Conservation (phyloP, 2,113 vertebrate genomes). For the Tricholaema leucomelas region DNA sequence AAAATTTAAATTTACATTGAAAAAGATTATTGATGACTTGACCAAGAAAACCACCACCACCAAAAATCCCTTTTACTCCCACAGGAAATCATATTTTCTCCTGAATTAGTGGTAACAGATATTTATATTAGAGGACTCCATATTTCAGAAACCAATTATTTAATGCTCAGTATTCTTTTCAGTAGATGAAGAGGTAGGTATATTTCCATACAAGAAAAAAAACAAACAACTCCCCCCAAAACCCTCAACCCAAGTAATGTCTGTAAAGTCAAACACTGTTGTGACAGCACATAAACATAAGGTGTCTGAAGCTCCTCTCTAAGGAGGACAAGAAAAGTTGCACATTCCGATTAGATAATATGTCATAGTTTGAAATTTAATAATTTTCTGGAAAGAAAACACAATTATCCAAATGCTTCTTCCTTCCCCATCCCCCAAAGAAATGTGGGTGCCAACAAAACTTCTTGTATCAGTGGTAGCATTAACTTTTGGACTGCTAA, state of each 20-base stretch:
- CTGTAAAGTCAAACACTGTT: constrained; percentile 71
- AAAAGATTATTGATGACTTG: constrained; percentile 12
- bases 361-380: constrained; percentile 66
- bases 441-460: constrained; percentile 70
- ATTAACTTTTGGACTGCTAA: constrained; percentile 65
- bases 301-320: constrained; percentile 43
- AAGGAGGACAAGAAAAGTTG: constrained; percentile 63
- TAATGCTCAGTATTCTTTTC: constrained; percentile 76
- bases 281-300: constrained; percentile 54
- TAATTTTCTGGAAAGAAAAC: constrained; percentile 62
- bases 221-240: too few relatives aligned
- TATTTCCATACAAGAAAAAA: constrained; percentile 73
- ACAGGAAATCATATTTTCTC: background rate
- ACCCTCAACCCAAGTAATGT: constrained; percentile 32
- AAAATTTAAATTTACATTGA: constrained; percentile 35
- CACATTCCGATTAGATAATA: constrained; percentile 65
- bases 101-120: constrained; percentile 16
- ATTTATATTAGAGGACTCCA: constrained; percentile 69
- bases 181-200: constrained; percentile 82
- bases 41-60: background rate
- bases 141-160: constrained; percentile 77
- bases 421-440: constrained; percentile 43
- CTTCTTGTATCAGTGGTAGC: constrained; percentile 52
- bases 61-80: constrained; percentile 17
- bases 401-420: constrained; percentile 64